Evolutionary conservation across 2,797 vertebrate species (phyloP).

Genomic region (Falco naumanni): DNA sequence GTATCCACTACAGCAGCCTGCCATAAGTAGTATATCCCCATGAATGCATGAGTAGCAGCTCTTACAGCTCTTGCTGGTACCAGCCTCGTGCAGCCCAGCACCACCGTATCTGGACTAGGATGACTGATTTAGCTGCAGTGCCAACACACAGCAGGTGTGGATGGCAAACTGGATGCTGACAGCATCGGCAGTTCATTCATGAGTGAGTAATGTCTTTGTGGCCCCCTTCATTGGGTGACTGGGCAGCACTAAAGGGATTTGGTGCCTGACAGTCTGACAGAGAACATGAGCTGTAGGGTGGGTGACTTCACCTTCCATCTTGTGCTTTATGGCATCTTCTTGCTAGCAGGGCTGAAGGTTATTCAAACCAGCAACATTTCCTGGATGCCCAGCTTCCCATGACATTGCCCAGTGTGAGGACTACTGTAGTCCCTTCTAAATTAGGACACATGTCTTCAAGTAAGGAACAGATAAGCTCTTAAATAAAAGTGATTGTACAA

Average conservation of each 20-base stretch:
- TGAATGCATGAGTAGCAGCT: background rate
- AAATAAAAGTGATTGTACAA: background rate
- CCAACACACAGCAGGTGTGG: background rate
- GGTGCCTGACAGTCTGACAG: background rate
- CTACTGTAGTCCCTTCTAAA: background rate
- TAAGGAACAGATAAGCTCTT: background rate
- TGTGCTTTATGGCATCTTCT: background rate
- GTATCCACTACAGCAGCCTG: background rate
- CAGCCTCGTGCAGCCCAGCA: background rate
- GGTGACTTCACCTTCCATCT: background rate
- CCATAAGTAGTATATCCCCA: background rate
- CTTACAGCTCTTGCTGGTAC: background rate
- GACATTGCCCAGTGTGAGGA: background rate
- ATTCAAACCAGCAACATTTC: background rate
- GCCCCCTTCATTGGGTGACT: background rate
- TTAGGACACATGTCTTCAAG: background rate
- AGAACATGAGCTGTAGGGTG: background rate
- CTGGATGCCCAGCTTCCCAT: background rate
- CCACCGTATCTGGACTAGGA: background rate
- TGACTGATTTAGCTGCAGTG: rapidly evolving
- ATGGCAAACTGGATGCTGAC: background rate
- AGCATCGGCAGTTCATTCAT: background rate
- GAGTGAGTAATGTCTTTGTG: background rate
- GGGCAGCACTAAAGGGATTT: background rate
- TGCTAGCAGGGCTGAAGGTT: background rate